phyloP scores from a whole-genome alignment of 2,113 vertebrate genomes.

The Arenaria interpres region DNA sequence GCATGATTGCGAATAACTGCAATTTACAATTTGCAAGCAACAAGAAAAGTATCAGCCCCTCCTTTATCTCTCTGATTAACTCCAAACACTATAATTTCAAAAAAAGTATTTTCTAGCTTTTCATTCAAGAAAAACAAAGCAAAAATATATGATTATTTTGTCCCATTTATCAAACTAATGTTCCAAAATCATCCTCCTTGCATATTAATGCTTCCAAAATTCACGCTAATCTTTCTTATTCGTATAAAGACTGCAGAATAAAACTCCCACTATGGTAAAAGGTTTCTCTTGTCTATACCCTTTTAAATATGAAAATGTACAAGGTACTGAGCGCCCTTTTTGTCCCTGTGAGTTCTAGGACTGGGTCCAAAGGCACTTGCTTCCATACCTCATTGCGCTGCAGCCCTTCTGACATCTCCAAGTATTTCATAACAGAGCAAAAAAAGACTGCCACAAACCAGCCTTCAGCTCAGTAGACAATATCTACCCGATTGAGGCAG shows the following conservation, averaged over 20 bases:
- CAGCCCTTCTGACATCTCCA: background rate
- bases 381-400: background rate
- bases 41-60: conserved; percentile 25
- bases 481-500: background rate
- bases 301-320: background rate
- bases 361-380: background rate
- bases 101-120: conserved; percentile 31
- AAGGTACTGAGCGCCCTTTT: background rate
- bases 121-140: background rate
- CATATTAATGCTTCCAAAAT: conserved; percentile 17
- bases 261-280: background rate
- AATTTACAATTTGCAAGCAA: conserved; percentile 66
- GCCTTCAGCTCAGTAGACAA: background rate
- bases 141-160: conserved; percentile 5
- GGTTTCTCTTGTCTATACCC: background rate
- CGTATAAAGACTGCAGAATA: background rate
- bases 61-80: conserved; percentile 62
- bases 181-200: background rate
- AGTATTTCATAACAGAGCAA: background rate
- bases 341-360: background rate
- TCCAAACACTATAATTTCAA: conserved; percentile 45
- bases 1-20: conserved; percentile 64
- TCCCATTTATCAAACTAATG: conserved; percentile 23
- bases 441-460: background rate
- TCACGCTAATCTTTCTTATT: background rate